Evolutionary conservation across 2,888 invertebrate genomes (phyloP).

Genomic region (Helobdella robusta): DNA sequence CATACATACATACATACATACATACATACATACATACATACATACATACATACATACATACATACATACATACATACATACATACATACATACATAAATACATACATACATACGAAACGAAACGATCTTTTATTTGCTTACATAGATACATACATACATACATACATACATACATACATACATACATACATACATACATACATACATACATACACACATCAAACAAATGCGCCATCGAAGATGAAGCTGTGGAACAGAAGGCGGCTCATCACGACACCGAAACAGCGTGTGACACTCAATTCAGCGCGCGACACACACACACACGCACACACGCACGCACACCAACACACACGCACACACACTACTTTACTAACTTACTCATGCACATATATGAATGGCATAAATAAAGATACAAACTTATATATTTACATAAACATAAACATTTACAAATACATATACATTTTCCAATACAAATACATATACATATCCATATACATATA

Average conservation of each 20-base stretch:
- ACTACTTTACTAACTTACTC: too few relatives aligned
- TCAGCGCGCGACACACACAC: too few relatives aligned
- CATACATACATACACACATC: not conserved
- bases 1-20: slow-evolving; percentile 4
- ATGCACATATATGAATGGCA: too few relatives aligned
- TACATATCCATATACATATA: too few relatives aligned
- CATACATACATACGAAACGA: not conserved
- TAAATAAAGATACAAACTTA: too few relatives aligned
- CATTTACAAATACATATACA: too few relatives aligned
- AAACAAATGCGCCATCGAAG: not conserved
- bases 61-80: slow-evolving; percentile 21
- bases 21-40: slow-evolving; percentile 8
- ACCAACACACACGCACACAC: too few relatives aligned
- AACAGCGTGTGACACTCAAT: too few relatives aligned
- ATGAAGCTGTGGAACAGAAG: not conserved
- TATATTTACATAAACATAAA: too few relatives aligned
- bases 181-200: slow-evolving; percentile 2
- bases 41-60: slow-evolving; percentile 8
- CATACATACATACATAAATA: slow-evolving; percentile 10
- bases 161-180: slow-evolving; percentile 12
- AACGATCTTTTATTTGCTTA: not conserved
- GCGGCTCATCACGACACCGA: too few relatives aligned
- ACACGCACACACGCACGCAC: too few relatives aligned
- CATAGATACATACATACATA: slow-evolving; percentile 19
- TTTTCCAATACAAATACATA: too few relatives aligned